Evolutionary conservation across 2,888 invertebrate genomes (phyloP).

Genomic region (Lymantria monacha): DNA sequence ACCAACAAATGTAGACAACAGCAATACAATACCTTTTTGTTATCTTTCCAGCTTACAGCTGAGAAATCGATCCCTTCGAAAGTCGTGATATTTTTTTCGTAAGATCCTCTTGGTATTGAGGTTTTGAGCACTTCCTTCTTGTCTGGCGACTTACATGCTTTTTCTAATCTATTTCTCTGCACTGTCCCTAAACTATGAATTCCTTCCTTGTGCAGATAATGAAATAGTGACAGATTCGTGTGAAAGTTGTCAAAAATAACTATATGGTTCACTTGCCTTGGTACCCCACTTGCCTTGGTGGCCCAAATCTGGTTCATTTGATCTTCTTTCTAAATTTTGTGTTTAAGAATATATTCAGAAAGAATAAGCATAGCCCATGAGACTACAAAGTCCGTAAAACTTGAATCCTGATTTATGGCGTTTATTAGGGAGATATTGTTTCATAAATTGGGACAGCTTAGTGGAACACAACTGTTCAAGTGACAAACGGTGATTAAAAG

Average conservation of each 20-base stretch:
- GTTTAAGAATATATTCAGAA: slow-evolving; percentile 5
- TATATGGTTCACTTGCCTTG: slow-evolving; percentile 5
- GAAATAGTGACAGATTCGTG: slow-evolving; percentile 5
- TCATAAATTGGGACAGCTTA: slow-evolving; percentile 34
- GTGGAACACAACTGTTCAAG: slow-evolving; percentile 31
- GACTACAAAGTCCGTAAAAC: slow-evolving; percentile 24
- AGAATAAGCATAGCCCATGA: slow-evolving; percentile 10
- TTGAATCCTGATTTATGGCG: slow-evolving; percentile 20
- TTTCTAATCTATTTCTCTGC: slow-evolving; percentile 7
- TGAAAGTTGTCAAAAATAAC: slow-evolving; percentile 7
- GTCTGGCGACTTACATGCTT: too few species aligned
- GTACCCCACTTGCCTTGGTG: slow-evolving; percentile 1
- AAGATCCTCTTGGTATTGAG: slow-evolving; percentile 5
- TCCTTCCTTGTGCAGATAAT: not conserved
- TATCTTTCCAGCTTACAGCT: not conserved
- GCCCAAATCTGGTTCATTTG: slow-evolving; percentile 4
- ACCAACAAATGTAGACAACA: not conserved
- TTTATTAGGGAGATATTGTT: too few species aligned
- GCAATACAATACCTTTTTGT: not conserved
- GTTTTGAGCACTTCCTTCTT: slow-evolving; percentile 14
- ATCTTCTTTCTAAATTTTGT: not conserved
- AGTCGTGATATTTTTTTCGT: slow-evolving; percentile 2
- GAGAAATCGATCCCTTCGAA: not conserved
- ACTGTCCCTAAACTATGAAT: not conserved
- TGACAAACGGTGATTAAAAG: slow-evolving; percentile 4